Evolutionary conservation across 2,797 vertebrate genomes (phyloP).

Genomic region (Garrulus glandarius): DNA sequence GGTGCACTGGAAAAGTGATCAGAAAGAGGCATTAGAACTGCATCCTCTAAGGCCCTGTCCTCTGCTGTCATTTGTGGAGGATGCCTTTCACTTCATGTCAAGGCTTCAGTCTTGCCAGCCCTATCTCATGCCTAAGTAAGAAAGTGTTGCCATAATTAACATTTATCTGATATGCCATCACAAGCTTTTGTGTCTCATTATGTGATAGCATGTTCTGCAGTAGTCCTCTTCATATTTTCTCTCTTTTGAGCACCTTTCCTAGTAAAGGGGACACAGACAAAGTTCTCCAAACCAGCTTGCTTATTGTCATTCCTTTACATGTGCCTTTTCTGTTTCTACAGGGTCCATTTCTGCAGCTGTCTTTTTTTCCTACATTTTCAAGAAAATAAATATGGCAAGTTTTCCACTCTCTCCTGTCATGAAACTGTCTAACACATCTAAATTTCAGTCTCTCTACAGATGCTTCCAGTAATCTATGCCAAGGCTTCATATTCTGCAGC

Average conservation of each 20-base stretch:
- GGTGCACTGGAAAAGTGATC: neutral
- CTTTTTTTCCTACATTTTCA: neutral
- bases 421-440: conserved; percentile 26
- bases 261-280: neutral
- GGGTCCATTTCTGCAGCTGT: neutral
- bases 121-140: neutral
- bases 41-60: neutral
- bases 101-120: neutral
- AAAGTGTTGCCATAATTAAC: neutral
- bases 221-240: neutral
- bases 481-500: conserved; percentile 5
- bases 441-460: neutral
- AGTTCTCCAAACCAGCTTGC: neutral
- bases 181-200: neutral
- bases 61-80: neutral
- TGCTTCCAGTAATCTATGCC: conserved; percentile 19
- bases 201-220: neutral
- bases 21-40: neutral
- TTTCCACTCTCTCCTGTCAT: neutral
- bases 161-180: neutral
- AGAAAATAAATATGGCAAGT: neutral
- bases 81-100: neutral
- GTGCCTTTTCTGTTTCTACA: neutral
- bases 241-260: neutral
- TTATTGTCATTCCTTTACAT: neutral